Evolutionary conservation across 2,797 vertebrate genomes (phyloP).

Genomic region (Tragelaphus eurycerus): DNA sequence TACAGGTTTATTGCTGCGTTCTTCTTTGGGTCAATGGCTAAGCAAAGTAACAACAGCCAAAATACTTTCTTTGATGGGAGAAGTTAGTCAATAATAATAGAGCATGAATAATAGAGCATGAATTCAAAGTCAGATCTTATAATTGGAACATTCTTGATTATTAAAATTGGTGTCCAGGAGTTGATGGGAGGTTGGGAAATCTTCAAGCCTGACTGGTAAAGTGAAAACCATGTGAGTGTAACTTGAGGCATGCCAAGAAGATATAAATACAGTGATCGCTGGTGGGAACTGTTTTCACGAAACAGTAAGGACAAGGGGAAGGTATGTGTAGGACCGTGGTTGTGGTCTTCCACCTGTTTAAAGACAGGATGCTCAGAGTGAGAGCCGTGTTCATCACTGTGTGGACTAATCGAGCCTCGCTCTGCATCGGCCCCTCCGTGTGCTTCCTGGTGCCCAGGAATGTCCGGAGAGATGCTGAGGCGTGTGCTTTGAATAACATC

Average conservation of each 20-base stretch:
- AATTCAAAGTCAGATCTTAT: not conserved
- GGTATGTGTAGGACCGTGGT: no score
- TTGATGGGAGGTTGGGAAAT: not conserved
- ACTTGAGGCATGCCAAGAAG: not conserved
- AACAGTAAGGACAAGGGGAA: not conserved
- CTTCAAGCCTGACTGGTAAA: not conserved
- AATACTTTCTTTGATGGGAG: not conserved
- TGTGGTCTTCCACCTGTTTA: not conserved
- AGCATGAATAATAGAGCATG: not conserved
- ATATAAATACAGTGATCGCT: not conserved
- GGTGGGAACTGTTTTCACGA: not conserved
- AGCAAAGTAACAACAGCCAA: not conserved
- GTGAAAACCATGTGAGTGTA: not conserved
- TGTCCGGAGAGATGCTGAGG: not conserved
- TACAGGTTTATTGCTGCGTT: not conserved
- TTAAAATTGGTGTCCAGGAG: not conserved
- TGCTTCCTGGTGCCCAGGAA: not conserved
- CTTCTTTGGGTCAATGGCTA: not conserved
- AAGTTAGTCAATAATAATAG: not conserved
- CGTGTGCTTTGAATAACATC: not conserved
- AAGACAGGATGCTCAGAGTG: not conserved
- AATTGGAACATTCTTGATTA: not conserved
- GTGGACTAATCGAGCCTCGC: not conserved
- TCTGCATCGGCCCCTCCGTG: not conserved
- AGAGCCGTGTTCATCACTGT: not conserved